These are phyloP conservation scores for Petaurus breviceps DNA, from an alignment of 2,113 vertebrate species.

Conservation along the genomic window DNA sequence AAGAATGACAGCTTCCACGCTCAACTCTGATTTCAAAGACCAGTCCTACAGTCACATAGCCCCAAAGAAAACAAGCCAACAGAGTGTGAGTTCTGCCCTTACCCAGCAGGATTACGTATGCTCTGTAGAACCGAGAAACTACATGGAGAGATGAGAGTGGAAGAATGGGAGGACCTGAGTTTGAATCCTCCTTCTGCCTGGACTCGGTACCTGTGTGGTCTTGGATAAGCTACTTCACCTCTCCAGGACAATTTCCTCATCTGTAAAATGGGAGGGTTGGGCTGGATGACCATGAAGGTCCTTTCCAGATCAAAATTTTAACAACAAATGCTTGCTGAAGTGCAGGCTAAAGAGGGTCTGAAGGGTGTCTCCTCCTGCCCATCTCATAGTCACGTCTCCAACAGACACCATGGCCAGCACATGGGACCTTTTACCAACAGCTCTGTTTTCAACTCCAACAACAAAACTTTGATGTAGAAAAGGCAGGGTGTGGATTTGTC, in stretches of 20 bases:
- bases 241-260: not conserved
- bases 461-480: not conserved
- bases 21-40: not conserved
- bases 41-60: not conserved
- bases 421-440: not conserved
- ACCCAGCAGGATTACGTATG: not conserved
- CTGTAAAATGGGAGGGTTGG: not conserved
- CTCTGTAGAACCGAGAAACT: not conserved
- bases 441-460: not conserved
- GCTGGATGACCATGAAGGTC: not conserved
- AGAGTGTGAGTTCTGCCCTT: not conserved
- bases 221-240: not conserved
- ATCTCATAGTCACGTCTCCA: not conserved
- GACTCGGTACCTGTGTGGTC: not conserved
- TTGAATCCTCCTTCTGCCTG: not conserved
- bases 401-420: not conserved
- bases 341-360: not conserved
- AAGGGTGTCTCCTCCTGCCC: not conserved
- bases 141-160: not conserved
- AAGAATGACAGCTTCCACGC: not conserved
- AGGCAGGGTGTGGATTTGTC: not conserved
- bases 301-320: not conserved
- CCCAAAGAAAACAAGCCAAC: not conserved
- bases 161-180: not conserved
- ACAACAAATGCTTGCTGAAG: not conserved